Base-by-base conservation (phyloP, 2,113 vertebrate genomes). In the Istiophorus platypterus region DNA sequence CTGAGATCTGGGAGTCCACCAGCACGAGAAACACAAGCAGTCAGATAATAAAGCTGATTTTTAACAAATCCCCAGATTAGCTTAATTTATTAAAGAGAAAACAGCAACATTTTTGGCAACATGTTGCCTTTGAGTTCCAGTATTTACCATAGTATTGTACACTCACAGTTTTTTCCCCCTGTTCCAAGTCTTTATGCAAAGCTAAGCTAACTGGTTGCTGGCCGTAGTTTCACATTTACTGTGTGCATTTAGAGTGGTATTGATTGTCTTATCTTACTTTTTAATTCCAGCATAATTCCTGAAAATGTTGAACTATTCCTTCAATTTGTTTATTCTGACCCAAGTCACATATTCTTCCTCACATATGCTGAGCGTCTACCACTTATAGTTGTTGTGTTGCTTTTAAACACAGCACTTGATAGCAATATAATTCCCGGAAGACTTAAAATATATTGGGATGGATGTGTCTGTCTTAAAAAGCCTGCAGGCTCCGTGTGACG, bases 391-490 rank as follows among this genome's bases (percentile, higher is more conserved):
- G 27, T 51, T 27, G 69, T 29, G 73, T 27, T 22, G 51, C 71
- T 78, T 34, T 56, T 67, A 76, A 65, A 77, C 12, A 7, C 34
- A 66, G 71, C 24, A 64, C 52, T 74, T 13, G 45, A 82, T 29
- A 22, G 18, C 31, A 69, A 9, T 79, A 58, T 78, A 54, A 15
- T 56, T 78, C 26, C 47, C 9, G 6, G 4, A 49, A 74, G 63
- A 20, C 67, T 64, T 42, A 42, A 85, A 81, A 75, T 81, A 76
- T 73, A 71, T 72, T 67, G 58, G 90, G 75, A 66, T 47, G 12
- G n/a, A n/a, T 70, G 63, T 70, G 45, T 77, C 64, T 67, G 77
- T 74, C 78, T 75, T 79, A 82, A 88, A 91, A 84, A 86, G 77
- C 68, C 82, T 72, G 34, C 80, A 82, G 82, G 64, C 74, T 66